Conservation (phyloP, 2,113 vertebrate genomes). For the Xenus cinereus region DNA sequence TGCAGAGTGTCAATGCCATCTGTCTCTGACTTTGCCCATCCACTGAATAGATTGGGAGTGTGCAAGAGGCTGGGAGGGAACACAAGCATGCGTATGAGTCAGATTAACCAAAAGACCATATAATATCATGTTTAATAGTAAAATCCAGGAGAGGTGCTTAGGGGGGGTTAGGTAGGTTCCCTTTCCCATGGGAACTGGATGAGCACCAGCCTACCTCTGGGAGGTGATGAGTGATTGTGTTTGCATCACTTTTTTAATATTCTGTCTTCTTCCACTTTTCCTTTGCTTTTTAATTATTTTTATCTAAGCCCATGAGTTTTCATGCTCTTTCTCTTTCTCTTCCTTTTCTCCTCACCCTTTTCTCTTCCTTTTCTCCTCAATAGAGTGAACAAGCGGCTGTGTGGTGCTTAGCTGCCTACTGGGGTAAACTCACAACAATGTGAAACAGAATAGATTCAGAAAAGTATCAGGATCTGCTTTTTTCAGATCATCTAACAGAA, state of each 20-base stretch:
- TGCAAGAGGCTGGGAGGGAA: not conserved
- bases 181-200: not conserved
- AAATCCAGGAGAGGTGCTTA: not conserved
- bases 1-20: not conserved
- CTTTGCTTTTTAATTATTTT: not conserved
- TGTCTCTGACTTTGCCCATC: not conserved
- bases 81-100: not conserved
- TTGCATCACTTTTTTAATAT: not conserved
- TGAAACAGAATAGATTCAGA: not conserved
- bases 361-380: not conserved
- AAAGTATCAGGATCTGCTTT: not conserved
- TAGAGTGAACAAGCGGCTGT: not conserved
- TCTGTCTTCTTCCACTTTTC: not conserved
- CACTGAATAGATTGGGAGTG: accelerated
- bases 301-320: not conserved
- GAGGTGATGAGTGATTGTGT: not conserved
- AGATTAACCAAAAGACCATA: not conserved
- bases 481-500: not conserved
- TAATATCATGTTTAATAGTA: not conserved
- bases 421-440: not conserved
- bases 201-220: not conserved
- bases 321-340: not conserved
- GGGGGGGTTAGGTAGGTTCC: not conserved
- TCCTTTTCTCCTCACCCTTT: not conserved
- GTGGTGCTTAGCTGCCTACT: not conserved